Conservation (phyloP, 2,888 invertebrate species). For the Apomyelois bistriatella region DNA sequence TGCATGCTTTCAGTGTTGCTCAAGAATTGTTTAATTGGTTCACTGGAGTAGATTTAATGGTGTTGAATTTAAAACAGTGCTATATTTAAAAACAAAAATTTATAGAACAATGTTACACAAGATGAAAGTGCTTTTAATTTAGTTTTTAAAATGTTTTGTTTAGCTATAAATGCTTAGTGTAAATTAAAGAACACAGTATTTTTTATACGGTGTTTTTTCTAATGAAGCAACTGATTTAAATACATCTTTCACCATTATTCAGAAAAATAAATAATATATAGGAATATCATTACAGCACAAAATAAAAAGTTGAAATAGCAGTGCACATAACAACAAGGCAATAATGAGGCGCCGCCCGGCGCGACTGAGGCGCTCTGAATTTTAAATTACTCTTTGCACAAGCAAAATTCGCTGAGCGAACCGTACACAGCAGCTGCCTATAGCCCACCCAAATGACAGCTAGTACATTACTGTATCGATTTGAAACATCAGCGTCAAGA, state of each 20-base stretch:
- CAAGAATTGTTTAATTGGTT: constrained; percentile 8
- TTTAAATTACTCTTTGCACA: constrained; percentile 72
- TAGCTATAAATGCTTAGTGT: neutral
- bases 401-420: constrained; percentile 58
- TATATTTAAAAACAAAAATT: constrained; percentile 5
- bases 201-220: no score
- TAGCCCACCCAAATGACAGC: constrained; percentile 10
- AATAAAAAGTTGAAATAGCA: constrained; percentile 5
- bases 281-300: no score
- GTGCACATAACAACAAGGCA: constrained; percentile 43
- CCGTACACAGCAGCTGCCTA: constrained; percentile 35
- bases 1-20: constrained; percentile 13
- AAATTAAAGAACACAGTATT: no score
- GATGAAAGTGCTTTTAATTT: constrained; percentile 1
- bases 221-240: no score
- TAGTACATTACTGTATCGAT: constrained; percentile 13
- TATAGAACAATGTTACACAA: neutral
- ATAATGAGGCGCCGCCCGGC: constrained; percentile 47
- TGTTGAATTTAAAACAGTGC: constrained; percentile 4
- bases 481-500: neutral
- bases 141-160: neutral
- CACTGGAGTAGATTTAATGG: constrained; percentile 9
- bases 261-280: no score
- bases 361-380: constrained; percentile 62
- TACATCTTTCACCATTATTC: no score